A percentile compares a stretch with the other conserved stretches of the same genome.
Conservation (phyloP, 2,888 invertebrate species). For the Lithophane semibrunnea region DNA sequence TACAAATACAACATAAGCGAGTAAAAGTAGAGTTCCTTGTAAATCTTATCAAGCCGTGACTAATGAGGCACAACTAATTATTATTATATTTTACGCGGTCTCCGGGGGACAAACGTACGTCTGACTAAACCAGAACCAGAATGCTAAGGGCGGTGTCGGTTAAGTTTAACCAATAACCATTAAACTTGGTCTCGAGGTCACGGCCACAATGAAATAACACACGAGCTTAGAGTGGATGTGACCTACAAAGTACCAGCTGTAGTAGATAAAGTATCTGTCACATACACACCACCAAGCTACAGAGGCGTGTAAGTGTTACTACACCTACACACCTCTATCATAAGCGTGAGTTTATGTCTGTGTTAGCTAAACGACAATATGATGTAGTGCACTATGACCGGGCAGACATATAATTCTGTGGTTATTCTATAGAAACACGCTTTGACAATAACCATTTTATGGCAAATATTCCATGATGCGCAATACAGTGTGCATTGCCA, state of each 20-base stretch:
- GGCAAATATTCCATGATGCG: conserved; percentile 41
- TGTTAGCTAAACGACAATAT: background rate
- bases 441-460: conserved; percentile 27
- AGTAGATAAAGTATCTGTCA: background rate
- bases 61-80: background rate
- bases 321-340: background rate
- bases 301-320: background rate
- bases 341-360: background rate
- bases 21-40: background rate
- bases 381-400: conserved; percentile 4
- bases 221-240: background rate
- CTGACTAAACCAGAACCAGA: background rate
- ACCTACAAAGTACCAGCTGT: background rate
- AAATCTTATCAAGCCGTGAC: background rate
- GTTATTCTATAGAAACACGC: conserved; percentile 34
- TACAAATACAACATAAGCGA: background rate
- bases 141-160: background rate
- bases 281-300: no score
- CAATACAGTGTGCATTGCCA: conserved; percentile 34
- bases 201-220: background rate
- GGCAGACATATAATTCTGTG: conserved; percentile 1
- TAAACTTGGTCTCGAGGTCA: background rate
- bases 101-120: no score
- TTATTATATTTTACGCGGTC: background rate
- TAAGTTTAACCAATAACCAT: background rate